Base-by-base conservation (phyloP, 2,797 vertebrate species). In the Prunella strophiata region DNA sequence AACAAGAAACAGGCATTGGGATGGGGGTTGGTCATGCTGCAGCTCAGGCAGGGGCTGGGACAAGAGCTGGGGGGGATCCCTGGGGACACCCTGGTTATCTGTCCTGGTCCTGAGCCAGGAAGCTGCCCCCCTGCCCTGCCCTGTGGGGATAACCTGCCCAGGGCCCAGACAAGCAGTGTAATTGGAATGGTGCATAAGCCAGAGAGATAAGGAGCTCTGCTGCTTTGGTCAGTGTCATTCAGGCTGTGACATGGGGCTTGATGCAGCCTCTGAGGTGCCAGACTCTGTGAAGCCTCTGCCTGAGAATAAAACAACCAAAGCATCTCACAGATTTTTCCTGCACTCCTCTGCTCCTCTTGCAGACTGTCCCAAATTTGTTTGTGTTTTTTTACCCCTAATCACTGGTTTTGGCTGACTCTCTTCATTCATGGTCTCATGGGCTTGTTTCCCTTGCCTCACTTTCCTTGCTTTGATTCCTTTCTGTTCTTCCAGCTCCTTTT, bases 191-290 rank as follows among this genome's bases (percentile, higher is more conserved):
- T 54, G 38, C 7, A 1, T 82, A n/a, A 47, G 12, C 52, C 48
- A 16, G 52, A 19, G 67, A 93, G 91, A 94, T 90, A 90, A 94
- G 76, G 71, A 93, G 54, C 52, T 68, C 52, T 77, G 85, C 65
- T 0, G 0, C 57, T 75, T 30, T 2, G 1, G 32, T 20, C 13
- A 1, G 4, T 70, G 71, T 79, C 36, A 4, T 25, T 93, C 27
- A 48, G 59, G 52, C 52, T 38, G 0, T 36, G 61, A 32, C 3
- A 1, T 2, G 11, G 36, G 40, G 29, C 43, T 48, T n/a, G 11
- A 38, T 10, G 16, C 34, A 9, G 32, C 36, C 76, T 1, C 0
- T 32, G 68, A 43, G 47, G 16, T 58, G 43, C 23, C 1, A 1
- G 59, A 7, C 40, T 8, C 1, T 66, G 55, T 32, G 40, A 80